phyloP scores from a whole-genome alignment of 2,797 vertebrate genomes.

The Oryzias sinensis region DNA sequence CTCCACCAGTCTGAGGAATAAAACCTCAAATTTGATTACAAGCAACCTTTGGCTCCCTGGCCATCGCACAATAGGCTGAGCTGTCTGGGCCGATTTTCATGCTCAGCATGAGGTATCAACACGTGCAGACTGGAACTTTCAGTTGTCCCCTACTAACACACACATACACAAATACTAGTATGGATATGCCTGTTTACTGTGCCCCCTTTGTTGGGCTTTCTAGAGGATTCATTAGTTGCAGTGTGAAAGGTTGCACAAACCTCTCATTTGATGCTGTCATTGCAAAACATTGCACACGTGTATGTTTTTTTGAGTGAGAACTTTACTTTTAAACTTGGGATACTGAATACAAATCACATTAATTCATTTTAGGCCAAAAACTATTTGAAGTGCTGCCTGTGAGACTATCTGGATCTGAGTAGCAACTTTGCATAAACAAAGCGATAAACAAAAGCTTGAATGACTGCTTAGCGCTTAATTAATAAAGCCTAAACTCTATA shows the following conservation, averaged over 20 bases:
- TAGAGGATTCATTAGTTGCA: constrained; percentile 68
- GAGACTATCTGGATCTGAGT: too few relatives aligned
- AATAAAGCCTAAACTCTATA: too few relatives aligned
- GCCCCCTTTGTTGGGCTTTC: constrained; percentile 69
- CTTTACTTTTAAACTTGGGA: constrained; percentile 22
- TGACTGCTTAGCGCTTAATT: too few relatives aligned
- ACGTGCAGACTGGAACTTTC: constrained; percentile 59
- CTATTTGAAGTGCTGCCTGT: too few relatives aligned
- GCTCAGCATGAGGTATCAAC: constrained; percentile 95
- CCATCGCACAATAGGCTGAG: constrained; percentile 89
- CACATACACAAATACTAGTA: constrained; percentile 65
- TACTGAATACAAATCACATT: background rate
- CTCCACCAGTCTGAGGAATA: constrained; percentile 81
- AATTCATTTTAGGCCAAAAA: too few relatives aligned
- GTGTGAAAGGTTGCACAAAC: constrained; percentile 68
- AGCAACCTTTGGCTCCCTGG: constrained; percentile 98
- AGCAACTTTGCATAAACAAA: too few relatives aligned
- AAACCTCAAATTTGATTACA: constrained; percentile 99
- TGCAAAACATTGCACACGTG: constrained; percentile 41
- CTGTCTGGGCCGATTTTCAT: constrained; percentile 99
- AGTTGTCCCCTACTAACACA: constrained; percentile 25
- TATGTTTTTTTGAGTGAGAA: constrained; percentile 1
- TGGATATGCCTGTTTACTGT: constrained; percentile 97
- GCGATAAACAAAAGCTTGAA: too few relatives aligned
- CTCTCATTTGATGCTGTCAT: constrained; percentile 46